Base-by-base conservation (phyloP, 2,797 vertebrate species). In the Nyctalus aviator region DNA sequence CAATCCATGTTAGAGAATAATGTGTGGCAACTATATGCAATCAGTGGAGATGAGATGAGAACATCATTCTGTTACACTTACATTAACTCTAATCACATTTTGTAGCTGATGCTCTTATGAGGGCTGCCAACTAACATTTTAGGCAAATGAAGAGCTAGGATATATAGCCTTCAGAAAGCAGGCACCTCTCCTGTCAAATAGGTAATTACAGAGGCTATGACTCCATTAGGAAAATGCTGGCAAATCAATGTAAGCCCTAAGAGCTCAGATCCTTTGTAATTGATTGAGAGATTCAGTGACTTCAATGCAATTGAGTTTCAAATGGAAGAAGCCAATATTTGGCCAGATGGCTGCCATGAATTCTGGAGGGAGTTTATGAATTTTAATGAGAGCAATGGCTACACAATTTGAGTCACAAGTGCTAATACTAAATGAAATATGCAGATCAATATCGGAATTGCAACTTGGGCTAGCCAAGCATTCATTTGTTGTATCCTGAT, bases 61-160 rank as follows among this genome's bases (percentile, higher is more conserved):
- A 85, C 78, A 94, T 88, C 69, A 50, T 88, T 94, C 91, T 96
- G 94, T 92, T 96, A 90, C 95, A 95, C 76, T 95, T 96, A 62
- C 84, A 95, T 97, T 95, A 97, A 93, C 89, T 96, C 69, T 95
- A 97, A 97, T 97, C 91, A 90, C 93, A 97, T 97, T 97, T 93
- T 88, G 82, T 97, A 95, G 94, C 87, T 92, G 94, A 90, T 96
- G 96, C 37, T 93, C 84, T 93, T 96, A 94, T 50, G 89, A 96
- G 87, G 78, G 68, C 95, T 97, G 95, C 96, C 96, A 96, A 82
- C 93, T 96, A 96, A 94, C 91, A 90, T 97, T 97, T 97, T 97
- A 97, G 91, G 95, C 77, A 97, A 97, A 97, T 97, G 96, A 97
- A 96, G 95, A 93, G 88, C 85, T 62, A 89, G 90, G 82, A 96